Conservation (phyloP, 1,140 invertebrate species). For the Drosophila carrolli region DNA sequence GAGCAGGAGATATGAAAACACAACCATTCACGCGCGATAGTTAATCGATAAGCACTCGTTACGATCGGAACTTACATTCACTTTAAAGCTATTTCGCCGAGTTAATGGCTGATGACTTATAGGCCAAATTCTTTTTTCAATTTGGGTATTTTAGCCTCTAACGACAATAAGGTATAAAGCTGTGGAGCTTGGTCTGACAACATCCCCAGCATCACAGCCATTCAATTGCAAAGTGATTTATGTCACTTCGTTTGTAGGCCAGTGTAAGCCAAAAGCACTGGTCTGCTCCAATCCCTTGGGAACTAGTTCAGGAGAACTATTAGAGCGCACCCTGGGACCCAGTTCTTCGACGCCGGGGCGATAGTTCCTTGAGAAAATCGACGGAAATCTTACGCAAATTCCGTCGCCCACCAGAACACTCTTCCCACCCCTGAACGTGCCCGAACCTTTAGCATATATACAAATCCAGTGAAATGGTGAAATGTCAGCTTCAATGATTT, state of each 20-base stretch:
- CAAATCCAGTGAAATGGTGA: conserved; percentile 78
- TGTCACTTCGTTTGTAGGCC: conserved; percentile 54
- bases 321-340: conserved; percentile 11
- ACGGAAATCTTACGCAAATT: conserved; percentile 39
- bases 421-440: conserved; percentile 8
- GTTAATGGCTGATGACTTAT: too few relatives aligned
- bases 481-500: conserved; percentile 84
- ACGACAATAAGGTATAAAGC: background rate
- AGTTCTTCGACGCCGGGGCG: background rate
- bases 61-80: too few relatives aligned
- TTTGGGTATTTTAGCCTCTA: background rate
- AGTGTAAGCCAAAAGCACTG: background rate
- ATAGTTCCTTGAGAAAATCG: conserved; percentile 22
- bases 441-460: conserved; percentile 40
- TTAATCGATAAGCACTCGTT: too few relatives aligned
- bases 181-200: background rate
- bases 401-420: conserved; percentile 6
- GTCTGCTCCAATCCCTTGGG: background rate
- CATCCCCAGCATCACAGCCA: conserved; percentile 34
- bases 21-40: too few relatives aligned
- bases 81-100: too few relatives aligned
- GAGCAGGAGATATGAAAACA: too few relatives aligned
- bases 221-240: conserved; percentile 81
- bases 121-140: background rate
- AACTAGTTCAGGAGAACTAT: conserved; percentile 15